phyloP scores from a whole-genome alignment of 2,113 vertebrate genomes.

The Neotragus pygmaeus region DNA sequence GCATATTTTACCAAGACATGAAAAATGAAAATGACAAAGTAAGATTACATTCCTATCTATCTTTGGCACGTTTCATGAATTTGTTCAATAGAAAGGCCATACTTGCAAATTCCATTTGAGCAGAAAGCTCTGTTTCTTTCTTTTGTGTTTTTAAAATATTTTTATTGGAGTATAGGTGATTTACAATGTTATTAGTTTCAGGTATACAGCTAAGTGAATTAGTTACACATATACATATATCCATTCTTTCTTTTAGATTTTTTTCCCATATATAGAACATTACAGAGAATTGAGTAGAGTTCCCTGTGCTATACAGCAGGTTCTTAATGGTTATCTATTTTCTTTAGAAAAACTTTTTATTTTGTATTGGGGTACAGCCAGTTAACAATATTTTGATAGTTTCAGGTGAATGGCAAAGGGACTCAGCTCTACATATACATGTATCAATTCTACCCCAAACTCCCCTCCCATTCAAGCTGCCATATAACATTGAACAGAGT shows the following conservation, averaged over 20 bases:
- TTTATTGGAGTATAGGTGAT: neutral
- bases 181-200: neutral
- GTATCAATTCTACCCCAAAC: neutral
- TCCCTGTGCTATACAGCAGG: neutral
- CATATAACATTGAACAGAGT: neutral
- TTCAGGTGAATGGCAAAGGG: neutral
- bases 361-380: neutral
- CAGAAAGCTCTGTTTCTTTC: neutral
- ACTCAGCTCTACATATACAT: neutral
- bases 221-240: neutral
- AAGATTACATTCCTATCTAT: slow-evolving; percentile 51
- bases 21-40: slow-evolving; percentile 58
- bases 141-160: neutral
- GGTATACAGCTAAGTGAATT: neutral
- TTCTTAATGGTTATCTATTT: neutral
- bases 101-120: slow-evolving; percentile 59
- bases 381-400: neutral
- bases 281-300: neutral
- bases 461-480: neutral
- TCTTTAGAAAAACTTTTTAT: neutral
- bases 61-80: slow-evolving; percentile 46
- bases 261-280: neutral
- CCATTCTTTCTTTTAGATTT: neutral
- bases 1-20: slow-evolving; percentile 38
- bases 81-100: slow-evolving; percentile 35